phyloP scores from a whole-genome alignment of 2,797 vertebrate genomes.

The Tokudaia muenninki region DNA sequence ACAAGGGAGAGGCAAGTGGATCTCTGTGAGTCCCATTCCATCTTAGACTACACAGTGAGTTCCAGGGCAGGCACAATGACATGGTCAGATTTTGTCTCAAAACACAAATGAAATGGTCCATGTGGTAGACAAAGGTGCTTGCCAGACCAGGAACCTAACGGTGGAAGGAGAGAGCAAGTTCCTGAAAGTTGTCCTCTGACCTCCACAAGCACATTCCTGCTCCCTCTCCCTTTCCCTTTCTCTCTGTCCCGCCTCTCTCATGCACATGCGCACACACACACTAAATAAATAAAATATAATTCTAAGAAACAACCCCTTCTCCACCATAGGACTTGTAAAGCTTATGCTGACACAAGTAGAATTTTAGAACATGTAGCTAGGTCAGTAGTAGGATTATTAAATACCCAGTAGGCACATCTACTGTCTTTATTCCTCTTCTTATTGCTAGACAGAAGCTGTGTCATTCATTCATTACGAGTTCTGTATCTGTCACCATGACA shows the following conservation, averaged over 20 bases:
- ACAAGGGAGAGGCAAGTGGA: background rate
- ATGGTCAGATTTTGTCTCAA: background rate
- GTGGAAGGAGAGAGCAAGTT: background rate
- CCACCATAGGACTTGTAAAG: conserved; percentile 15
- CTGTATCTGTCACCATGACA: background rate
- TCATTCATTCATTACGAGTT: background rate
- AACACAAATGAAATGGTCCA: background rate
- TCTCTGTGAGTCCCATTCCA: background rate
- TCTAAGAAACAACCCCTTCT: background rate
- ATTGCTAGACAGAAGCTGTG: background rate
- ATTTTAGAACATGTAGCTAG: background rate
- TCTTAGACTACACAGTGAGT: background rate
- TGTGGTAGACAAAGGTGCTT: background rate
- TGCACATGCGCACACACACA: background rate
- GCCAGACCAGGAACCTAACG: no score
- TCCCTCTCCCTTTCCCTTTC: background rate
- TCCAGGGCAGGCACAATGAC: background rate
- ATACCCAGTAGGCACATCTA: background rate
- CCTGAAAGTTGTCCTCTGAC: no score
- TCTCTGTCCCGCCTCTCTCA: no score
- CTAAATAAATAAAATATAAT: background rate
- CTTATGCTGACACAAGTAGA: background rate
- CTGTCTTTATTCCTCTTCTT: background rate
- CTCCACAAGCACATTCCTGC: no score
- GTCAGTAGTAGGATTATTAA: background rate